Evolutionary conservation across 2,797 vertebrate species (phyloP), one percentile per base, ranked within the genome.

Genomic region (Mus spretus): DNA sequence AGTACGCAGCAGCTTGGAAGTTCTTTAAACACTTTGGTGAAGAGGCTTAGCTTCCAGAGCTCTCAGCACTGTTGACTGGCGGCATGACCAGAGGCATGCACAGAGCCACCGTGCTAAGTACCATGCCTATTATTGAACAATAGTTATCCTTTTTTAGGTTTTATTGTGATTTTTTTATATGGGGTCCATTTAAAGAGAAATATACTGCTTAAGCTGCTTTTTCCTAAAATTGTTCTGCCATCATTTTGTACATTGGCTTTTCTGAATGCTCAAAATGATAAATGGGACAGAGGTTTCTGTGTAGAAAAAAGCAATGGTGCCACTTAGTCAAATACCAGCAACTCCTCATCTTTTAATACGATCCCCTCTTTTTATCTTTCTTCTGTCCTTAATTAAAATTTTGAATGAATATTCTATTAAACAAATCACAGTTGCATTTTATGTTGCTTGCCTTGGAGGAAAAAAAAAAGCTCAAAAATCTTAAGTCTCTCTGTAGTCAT

Each of bases 211-310:
- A 94, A 86, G 59, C 89, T 89, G 74, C 1, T 85, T 44, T 95
- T 67, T 77, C 61, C 40, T 12, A 11, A 24, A 8, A 57, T n/a
- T 40, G 40, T 47, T 94, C 28, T 95, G 53, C 20, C 70, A 93
- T 20, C 44, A 86, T 86, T n/a, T 44, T 84, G 65, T 84, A 65
- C 37, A n/a, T 50, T 95, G 22, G 70, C 70, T 93, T 89, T 94
- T 75, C 55, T 86, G 22, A 55, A 93, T 90, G 57, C 63, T 95
- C 47, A 83, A 88, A 93, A 85, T 87, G 92, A 87, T 34, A 79
- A 83, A 57, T 92, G 37, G 50, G 65, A 20, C 22, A 15, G 84
- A 88, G 28, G 28, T 7, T 63, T 96, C 75, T 53, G 2, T 77
- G 55, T 6, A 55, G 77, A 79, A 88, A 47, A 90, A 90, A 87